Evolutionary conservation across 92 coral and sea anemone species (phyloP), one percentile per base, ranked within the genome.

Genomic region (Siderastrea radians): DNA sequence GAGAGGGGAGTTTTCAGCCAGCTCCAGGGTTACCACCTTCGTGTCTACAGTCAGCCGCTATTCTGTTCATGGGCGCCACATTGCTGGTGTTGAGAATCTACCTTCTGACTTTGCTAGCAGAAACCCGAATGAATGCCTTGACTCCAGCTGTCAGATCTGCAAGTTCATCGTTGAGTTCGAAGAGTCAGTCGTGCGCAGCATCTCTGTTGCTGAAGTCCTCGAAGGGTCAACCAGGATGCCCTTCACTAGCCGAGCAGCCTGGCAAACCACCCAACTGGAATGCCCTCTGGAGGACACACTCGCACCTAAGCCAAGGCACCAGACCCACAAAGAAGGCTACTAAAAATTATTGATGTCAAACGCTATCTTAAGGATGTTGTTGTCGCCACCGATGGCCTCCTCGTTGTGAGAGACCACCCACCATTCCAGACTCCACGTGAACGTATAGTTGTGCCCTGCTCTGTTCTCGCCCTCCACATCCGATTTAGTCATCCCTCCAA

Each of bases 1-100:
- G n/a, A n/a, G n/a, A n/a, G n/a, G n/a, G n/a, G n/a, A n/a, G n/a
- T n/a, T n/a, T n/a, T 64, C 82, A 64, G 64, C 89, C 53, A 85
- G 82, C 43, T 62, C 89, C 49, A 74, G 83, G 49, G 89, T 76
- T 66, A 85, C 82, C 46, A 85, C 84, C 84, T 86, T 86, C 77
- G 84, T 76, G 44, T 86, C 83, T 53, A 86, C 68, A 52, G 84
- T 83, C 79, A 72, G 87, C 51, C 71, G 71, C 55, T 72, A 74
- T 47, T 57, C 49, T 70, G 46, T 65, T 16, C 61, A 49, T 47
- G 55, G 46, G 61, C 71, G 45, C 47, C 17, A 48, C 45, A 58
- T 82, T 50, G 79, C 72, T 13, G 52, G 64, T 2, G 76, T 82
- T 57, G 54, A 38, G 46, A 66, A 75, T 47, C 71, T 78, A 14